Conservation (phyloP, 2,888 invertebrate genomes). For the Lasiommata megera region DNA sequence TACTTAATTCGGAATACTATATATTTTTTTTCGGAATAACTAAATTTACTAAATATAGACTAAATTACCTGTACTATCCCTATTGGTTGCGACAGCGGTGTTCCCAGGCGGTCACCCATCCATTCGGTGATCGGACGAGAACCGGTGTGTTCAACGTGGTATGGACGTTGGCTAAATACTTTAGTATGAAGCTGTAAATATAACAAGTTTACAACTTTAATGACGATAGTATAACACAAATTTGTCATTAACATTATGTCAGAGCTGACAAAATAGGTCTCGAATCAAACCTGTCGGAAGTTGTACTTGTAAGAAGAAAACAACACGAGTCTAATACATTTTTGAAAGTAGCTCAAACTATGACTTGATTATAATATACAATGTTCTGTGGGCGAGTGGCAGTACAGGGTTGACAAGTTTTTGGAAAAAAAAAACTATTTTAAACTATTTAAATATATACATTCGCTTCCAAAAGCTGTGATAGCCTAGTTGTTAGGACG, state of each 20-base stretch:
- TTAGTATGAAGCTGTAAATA: too few species aligned
- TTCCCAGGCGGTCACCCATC: conserved; percentile 63
- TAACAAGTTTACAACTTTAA: too few species aligned
- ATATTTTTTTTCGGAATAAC: too few species aligned
- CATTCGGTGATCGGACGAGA: conserved; percentile 60
- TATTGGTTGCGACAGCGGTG: too few species aligned
- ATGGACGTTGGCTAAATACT: not conserved
- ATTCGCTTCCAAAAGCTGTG: too few species aligned
- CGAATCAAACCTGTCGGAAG: not conserved
- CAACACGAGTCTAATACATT: not conserved
- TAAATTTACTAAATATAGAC: too few species aligned
- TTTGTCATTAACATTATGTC: not conserved
- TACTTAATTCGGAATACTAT: too few species aligned
- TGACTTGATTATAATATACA: conserved; percentile 1
- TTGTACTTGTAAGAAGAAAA: not conserved
- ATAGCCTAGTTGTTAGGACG: too few species aligned
- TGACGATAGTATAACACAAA: not conserved
- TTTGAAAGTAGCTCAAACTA: conserved; percentile 6
- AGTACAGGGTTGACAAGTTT: not conserved
- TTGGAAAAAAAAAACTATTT: not conserved
- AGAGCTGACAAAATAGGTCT: not conserved
- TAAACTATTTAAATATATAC: too few species aligned
- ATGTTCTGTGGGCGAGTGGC: conserved; percentile 3
- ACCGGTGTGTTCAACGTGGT: conserved; percentile 28
- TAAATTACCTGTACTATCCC: too few species aligned